These are phyloP conservation scores for Dicranocentrus wangi DNA, from an alignment of 2,888 invertebrate species.

Conservation along the genomic window DNA sequence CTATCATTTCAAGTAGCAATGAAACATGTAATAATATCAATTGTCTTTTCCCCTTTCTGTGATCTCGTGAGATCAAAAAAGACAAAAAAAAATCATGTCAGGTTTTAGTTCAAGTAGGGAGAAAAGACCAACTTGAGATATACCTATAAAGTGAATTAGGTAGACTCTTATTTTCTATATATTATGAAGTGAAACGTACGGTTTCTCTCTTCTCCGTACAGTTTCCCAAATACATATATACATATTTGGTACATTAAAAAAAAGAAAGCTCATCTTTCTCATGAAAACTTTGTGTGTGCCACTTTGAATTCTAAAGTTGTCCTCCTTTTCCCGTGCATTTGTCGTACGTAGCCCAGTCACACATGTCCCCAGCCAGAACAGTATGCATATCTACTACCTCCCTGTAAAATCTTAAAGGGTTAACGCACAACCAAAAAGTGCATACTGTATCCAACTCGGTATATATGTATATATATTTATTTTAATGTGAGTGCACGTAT, in stretches of 20 bases:
- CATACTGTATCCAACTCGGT: too few species aligned
- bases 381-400: neutral
- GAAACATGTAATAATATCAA: slow-evolving; percentile 61
- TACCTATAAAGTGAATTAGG: slow-evolving; percentile 13
- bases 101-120: neutral
- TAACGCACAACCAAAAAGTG: too few species aligned
- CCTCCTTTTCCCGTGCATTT: slow-evolving; percentile 16
- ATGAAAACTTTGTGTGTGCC: neutral
- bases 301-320: slow-evolving; percentile 47
- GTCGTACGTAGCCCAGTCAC: neutral
- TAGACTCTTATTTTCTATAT: neutral
- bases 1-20: slow-evolving; percentile 56
- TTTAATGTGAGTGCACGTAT: neutral
- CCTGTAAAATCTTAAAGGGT: neutral
- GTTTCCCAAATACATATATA: slow-evolving; percentile 16
- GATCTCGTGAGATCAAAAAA: slow-evolving; percentile 52
- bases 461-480: too few species aligned
- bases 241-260: slow-evolving; percentile 27
- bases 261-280: slow-evolving; percentile 27
- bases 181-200: slow-evolving; percentile 2
- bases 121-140: neutral
- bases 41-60: slow-evolving; percentile 53
- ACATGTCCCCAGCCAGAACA: slow-evolving; percentile 11
- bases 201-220: slow-evolving; percentile 1
- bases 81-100: slow-evolving; percentile 44